phyloP scores from a whole-genome alignment of 2,888 invertebrate genomes.

The Synanthedon tipuliformis region DNA sequence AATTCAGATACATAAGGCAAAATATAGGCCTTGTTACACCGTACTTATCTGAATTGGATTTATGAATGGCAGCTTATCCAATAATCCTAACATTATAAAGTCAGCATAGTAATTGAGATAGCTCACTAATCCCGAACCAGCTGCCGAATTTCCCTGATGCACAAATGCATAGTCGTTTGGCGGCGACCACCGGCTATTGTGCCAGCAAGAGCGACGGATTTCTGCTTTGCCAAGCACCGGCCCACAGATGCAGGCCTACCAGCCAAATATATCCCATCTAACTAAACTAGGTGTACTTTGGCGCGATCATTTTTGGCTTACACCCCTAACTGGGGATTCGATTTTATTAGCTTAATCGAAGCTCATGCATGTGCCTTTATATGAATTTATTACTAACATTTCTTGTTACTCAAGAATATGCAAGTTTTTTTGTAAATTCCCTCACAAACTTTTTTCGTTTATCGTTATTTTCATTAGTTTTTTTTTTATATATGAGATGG shows the following conservation, averaged over 20 bases:
- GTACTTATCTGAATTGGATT: too few species aligned
- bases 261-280: conserved; percentile 45
- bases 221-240: conserved; percentile 31
- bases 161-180: conserved; percentile 38
- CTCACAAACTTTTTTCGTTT: too few species aligned
- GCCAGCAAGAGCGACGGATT: conserved; percentile 32
- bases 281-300: conserved; percentile 23
- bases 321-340: conserved; percentile 3
- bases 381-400: background rate
- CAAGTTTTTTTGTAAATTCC: too few species aligned
- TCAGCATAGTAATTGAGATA: background rate
- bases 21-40: too few species aligned
- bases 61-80: too few species aligned
- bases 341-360: background rate
- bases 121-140: conserved; percentile 22
- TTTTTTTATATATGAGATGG: too few species aligned
- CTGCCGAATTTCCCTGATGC: conserved; percentile 30
- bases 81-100: background rate
- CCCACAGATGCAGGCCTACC: conserved; percentile 30
- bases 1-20: too few species aligned
- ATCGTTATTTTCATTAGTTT: too few species aligned
- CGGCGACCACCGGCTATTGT: conserved; percentile 21
- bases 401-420: too few species aligned
- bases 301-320: conserved; percentile 28
- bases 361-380: background rate